Percentiles rank a stretch among this genome's conserved stretches.
phyloP scores from a whole-genome alignment of 2,888 invertebrate genomes.

The Bedellia somnulentella region DNA sequence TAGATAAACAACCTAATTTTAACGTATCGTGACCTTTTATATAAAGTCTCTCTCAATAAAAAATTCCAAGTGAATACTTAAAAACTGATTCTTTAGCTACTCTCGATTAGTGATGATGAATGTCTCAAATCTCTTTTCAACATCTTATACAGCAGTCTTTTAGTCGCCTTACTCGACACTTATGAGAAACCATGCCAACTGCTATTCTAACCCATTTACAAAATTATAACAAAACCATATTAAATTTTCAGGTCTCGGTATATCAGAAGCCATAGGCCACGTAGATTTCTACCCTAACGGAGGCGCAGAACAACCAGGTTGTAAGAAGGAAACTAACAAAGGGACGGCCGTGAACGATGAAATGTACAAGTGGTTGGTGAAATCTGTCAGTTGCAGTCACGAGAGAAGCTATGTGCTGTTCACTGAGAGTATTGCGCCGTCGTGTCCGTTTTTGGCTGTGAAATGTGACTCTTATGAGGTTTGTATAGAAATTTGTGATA shows the following conservation, averaged over 20 bases:
- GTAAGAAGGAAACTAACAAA: conserved; percentile 22
- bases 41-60: too few relatives aligned
- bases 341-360: conserved; percentile 17
- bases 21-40: too few relatives aligned
- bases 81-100: too few relatives aligned
- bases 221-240: too few relatives aligned
- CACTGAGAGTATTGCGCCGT: conserved; percentile 77
- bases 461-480: conserved; percentile 80
- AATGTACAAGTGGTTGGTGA: conserved; percentile 51
- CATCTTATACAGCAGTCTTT: too few relatives aligned
- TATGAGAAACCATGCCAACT: too few relatives aligned
- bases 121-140: too few relatives aligned
- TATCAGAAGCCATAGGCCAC: conserved; percentile 80
- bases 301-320: conserved; percentile 68
- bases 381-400: conserved; percentile 84
- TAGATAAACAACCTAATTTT: too few relatives aligned
- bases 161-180: too few relatives aligned
- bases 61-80: too few relatives aligned
- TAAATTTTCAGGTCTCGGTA: conserved; percentile 71
- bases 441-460: conserved; percentile 77
- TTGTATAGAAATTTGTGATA: conserved; percentile 15
- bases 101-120: too few relatives aligned
- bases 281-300: conserved; percentile 93
- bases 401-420: conserved; percentile 82
- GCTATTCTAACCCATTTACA: too few relatives aligned